These are phyloP conservation scores for Columba guinea DNA, from an alignment of 2,797 vertebrate genomes.

Conservation along the genomic window DNA sequence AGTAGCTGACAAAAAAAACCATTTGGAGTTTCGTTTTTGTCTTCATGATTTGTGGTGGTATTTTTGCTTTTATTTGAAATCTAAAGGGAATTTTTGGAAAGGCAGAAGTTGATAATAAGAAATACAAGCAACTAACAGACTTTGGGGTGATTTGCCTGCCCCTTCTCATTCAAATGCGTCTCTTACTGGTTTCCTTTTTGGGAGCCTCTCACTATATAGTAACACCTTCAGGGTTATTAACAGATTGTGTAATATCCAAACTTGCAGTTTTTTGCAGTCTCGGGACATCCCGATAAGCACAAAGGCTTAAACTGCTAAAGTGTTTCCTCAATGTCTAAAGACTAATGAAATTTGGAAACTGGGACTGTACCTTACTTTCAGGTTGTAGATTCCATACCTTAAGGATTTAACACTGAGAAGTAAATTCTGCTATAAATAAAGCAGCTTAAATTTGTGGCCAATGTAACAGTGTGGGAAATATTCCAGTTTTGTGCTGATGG, in stretches of 20 bases:
- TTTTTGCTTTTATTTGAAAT: background rate
- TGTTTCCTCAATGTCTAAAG: background rate
- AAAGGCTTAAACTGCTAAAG: background rate
- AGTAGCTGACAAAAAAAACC: background rate
- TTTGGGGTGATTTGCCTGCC: background rate
- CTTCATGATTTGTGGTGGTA: background rate
- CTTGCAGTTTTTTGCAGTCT: background rate
- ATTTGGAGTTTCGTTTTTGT: background rate
- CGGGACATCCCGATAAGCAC: background rate
- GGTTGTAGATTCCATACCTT: background rate
- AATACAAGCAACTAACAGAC: background rate
- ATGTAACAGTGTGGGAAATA: background rate
- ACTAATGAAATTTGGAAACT: background rate
- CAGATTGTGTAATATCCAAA: background rate
- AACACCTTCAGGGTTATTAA: background rate
- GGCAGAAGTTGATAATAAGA: background rate
- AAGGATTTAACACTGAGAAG: background rate
- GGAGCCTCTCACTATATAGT: background rate
- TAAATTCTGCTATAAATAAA: background rate
- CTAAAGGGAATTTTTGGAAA: background rate
- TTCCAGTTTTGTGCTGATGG: background rate
- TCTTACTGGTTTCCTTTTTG: background rate
- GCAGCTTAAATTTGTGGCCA: background rate
- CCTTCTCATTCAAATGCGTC: background rate
- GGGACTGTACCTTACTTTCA: background rate